Percentiles rank a stretch among this genome's conserved stretches.
These are phyloP conservation scores for Chionis minor DNA, from an alignment of 2,113 vertebrate genomes.

Conservation along the genomic window DNA sequence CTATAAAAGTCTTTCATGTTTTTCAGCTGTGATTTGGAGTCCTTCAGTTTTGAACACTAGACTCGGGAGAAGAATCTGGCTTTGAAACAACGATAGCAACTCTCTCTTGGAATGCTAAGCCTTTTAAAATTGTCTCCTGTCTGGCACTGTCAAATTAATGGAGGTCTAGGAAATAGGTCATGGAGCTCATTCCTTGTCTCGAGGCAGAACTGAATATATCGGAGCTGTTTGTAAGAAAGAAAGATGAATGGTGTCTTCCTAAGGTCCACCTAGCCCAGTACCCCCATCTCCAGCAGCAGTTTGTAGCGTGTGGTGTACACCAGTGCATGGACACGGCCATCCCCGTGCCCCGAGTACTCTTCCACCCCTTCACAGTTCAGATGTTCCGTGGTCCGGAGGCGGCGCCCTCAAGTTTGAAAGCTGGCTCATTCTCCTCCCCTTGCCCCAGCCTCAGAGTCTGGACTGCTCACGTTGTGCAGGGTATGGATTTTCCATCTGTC, in stretches of 20 bases:
- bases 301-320: accelerated
- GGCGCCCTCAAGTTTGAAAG: background rate
- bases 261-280: background rate
- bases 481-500: background rate
- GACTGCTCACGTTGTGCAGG: background rate
- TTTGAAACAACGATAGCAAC: background rate
- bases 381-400: background rate
- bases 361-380: background rate
- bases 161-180: background rate
- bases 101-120: background rate
- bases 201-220: background rate
- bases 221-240: background rate
- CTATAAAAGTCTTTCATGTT: background rate
- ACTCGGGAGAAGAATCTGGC: background rate
- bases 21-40: background rate
- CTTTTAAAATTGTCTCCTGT: background rate
- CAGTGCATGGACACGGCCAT: too few relatives aligned
- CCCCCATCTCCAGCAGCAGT: accelerated
- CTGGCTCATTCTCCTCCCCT: background rate
- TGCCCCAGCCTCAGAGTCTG: background rate
- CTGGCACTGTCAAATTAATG: background rate
- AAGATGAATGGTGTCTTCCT: background rate
- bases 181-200: background rate
- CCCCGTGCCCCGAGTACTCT: accelerated
- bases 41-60: background rate